Evolutionary conservation across 2,113 vertebrate genomes (phyloP), one percentile per base, ranked within the genome.

Genomic region (Illadopsis cleaveri): DNA sequence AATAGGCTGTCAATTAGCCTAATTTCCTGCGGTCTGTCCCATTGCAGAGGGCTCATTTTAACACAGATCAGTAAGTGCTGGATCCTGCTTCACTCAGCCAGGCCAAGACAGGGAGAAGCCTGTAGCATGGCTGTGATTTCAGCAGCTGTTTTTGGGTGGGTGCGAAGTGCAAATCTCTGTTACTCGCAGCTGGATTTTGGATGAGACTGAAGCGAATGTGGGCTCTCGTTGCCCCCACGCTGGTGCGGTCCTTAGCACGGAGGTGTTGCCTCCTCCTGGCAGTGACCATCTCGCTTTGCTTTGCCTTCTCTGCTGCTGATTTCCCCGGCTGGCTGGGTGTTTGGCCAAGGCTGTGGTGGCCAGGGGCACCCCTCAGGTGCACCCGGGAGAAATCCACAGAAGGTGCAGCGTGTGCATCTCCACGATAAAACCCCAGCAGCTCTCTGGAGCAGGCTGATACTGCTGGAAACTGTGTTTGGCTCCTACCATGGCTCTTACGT

Each of bases 141-240:
- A 48, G 54, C 53, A 61, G 22, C 21, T 42, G 62, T 37, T 61
- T 64, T 30, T 2, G 12, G 13, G n/a, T 8, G 54, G 48, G 3
- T 48, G 48, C 28, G 15, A 8, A 35, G 18, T 1, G 0, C 28
- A 33, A 19, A 7, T 64, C 50, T 71, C 30, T 42, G 57, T 44
- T 61, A 10, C 5, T 64, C 0, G 0, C 20, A 45, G 28, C n/a
- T 64, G 78, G 44, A 48, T 90, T 82, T 65, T 48, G 53, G 57
- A 37, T 31, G 57, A 47, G 35, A 19, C 4, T 33, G 22, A 25
- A 64, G 65, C 0, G 0, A 8, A 42, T 1, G 15, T 35, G 56
- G 27, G 30, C 33, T 56, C 40, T 56, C 0, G 0, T 22, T 45
- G 31, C 5, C 28, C 23, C 58, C 1, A 2, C 0, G 0, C 28